These are phyloP conservation scores for Sphenodon punctatus DNA, from an alignment of 2,797 vertebrate species.

Conservation along the genomic window DNA sequence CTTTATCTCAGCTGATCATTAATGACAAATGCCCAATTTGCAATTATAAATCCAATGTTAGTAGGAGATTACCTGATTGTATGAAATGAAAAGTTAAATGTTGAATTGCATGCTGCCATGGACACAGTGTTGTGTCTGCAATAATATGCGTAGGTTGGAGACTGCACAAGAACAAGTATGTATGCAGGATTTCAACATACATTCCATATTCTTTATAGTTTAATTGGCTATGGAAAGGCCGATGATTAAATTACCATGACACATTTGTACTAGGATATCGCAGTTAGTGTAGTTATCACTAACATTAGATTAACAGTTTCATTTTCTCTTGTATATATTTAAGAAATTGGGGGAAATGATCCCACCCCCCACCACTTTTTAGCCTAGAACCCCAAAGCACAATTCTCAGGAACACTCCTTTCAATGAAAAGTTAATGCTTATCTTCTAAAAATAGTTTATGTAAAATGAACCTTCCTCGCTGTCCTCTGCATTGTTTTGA, in stretches of 20 bases:
- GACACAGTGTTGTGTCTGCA: background rate
- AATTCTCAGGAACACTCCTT: background rate
- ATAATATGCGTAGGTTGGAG: no score
- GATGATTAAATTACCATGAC: background rate
- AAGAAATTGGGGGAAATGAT: background rate
- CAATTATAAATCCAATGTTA: background rate
- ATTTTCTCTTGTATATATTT: conserved; percentile 9
- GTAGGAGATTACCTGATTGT: background rate
- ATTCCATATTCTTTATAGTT: background rate
- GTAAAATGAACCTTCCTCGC: background rate
- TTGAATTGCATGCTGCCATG: background rate
- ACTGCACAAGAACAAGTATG: background rate
- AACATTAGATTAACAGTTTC: background rate
- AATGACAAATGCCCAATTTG: background rate
- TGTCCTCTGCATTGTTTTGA: background rate
- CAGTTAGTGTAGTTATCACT: background rate
- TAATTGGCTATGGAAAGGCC: background rate
- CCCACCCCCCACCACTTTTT: background rate
- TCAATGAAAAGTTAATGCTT: background rate
- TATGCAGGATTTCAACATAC: background rate
- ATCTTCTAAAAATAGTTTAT: background rate
- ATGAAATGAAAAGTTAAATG: background rate
- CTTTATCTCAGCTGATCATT: background rate
- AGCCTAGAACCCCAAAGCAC: background rate
- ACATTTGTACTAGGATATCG: background rate